Evolutionary conservation across 2,888 invertebrate species (phyloP).

Genomic region (Caradrina clavipalpis): DNA sequence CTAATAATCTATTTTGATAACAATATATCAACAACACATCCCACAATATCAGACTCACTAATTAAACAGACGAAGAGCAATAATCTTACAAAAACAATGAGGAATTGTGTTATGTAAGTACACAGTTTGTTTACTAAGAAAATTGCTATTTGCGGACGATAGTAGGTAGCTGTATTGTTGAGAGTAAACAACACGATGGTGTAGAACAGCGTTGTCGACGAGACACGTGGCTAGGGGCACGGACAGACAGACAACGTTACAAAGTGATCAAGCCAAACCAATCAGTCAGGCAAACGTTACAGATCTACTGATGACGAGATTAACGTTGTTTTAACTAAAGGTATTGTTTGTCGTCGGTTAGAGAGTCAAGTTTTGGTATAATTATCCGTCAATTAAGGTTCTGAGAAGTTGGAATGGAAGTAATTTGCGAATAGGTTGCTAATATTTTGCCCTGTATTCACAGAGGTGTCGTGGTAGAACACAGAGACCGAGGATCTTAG

Average conservation of each 20-base stretch:
- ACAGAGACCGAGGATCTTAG: too few species aligned
- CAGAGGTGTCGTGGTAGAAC: too few species aligned
- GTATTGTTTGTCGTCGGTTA: not conserved
- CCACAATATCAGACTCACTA: too few species aligned
- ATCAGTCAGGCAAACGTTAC: constrained; percentile 36
- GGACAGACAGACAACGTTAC: constrained; percentile 54
- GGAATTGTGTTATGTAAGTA: not conserved
- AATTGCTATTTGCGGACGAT: constrained; percentile 17
- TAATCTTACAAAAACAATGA: too few species aligned
- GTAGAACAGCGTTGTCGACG: not conserved
- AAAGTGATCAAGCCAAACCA: constrained; percentile 51
- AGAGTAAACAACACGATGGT: constrained; percentile 9
- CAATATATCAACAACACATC: too few species aligned
- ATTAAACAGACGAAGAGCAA: too few species aligned
- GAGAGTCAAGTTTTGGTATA: not conserved
- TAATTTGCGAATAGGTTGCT: too few species aligned
- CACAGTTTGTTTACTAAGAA: not conserved
- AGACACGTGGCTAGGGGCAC: constrained; percentile 1
- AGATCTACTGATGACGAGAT: constrained; percentile 6
- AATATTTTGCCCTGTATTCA: too few species aligned
- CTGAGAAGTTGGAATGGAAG: too few species aligned
- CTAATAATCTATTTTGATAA: too few species aligned
- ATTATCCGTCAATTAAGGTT: too few species aligned
- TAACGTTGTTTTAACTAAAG: not conserved
- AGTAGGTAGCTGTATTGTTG: constrained; percentile 2